Evolutionary conservation across 2,888 invertebrate genomes (phyloP).

Genomic region (Parascotia fuliginaria): DNA sequence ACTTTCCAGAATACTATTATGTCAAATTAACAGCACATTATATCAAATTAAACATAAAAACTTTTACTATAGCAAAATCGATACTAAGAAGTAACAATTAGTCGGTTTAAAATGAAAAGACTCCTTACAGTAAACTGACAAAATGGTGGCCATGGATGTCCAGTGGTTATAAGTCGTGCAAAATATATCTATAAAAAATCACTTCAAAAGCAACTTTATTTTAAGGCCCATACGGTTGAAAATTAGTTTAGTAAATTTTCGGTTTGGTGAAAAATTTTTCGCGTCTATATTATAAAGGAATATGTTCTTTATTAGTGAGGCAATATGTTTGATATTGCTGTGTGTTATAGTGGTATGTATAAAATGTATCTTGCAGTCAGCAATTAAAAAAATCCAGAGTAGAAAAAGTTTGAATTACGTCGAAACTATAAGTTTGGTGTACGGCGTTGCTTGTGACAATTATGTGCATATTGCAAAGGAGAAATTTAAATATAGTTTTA

Average conservation of each 20-base stretch:
- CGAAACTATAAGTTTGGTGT: slow-evolving; percentile 11
- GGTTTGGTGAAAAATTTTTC: slow-evolving; percentile 6
- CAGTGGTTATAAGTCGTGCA: not conserved
- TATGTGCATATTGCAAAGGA: no score
- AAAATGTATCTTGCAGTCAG: slow-evolving; percentile 17
- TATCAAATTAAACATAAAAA: slow-evolving; percentile 7
- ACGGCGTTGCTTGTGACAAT: slow-evolving; percentile 14
- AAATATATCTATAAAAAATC: slow-evolving; percentile 4
- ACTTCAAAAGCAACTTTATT: slow-evolving; percentile 3
- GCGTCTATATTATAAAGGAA: not conserved
- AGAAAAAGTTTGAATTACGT: slow-evolving; percentile 27
- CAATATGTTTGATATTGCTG: not conserved
- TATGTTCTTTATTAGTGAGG: fast-evolving
- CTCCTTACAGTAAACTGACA: slow-evolving; percentile 44
- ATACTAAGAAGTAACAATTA: slow-evolving; percentile 39
- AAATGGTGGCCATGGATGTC: slow-evolving; percentile 40
- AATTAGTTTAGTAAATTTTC: not conserved
- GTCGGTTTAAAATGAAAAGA: slow-evolving; percentile 36
- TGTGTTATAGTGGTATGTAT: slow-evolving; percentile 12
- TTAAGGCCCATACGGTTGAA: fast-evolving
- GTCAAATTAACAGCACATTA: slow-evolving; percentile 8
- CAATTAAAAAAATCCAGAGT: slow-evolving; percentile 58
- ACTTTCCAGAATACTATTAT: not conserved
- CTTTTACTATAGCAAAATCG: slow-evolving; percentile 19
- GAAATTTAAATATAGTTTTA: no score